Evolutionary conservation across 2,888 invertebrate genomes (phyloP).

Genomic region (Maniola hyperantus): DNA sequence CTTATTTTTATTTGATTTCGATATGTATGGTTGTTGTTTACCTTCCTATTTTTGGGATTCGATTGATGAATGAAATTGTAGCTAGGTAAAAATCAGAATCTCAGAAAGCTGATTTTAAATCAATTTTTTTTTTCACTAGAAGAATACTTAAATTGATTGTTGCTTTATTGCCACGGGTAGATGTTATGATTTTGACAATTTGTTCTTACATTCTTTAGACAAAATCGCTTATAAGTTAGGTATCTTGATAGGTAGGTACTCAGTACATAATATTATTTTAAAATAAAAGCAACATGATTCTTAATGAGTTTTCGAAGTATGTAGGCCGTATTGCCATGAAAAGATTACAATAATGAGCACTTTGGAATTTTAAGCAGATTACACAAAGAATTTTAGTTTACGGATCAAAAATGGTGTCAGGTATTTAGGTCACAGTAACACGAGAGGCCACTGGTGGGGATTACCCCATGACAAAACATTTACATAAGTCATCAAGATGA

Average conservation of each 20-base stretch:
- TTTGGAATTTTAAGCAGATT: conserved; percentile 41
- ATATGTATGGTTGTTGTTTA: too few relatives aligned
- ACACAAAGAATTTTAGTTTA: conserved; percentile 47
- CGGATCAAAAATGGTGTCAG: conserved; percentile 55
- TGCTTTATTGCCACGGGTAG: too few relatives aligned
- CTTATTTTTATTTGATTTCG: too few relatives aligned
- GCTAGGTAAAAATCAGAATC: too few relatives aligned
- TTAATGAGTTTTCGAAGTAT: conserved; percentile 25
- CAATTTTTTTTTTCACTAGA: neutral
- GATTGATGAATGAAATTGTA: too few relatives aligned
- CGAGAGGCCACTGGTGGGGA: conserved; percentile 51
- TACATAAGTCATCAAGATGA: conserved; percentile 25
- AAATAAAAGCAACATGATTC: conserved; percentile 2
- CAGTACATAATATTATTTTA: neutral
- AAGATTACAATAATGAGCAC: conserved; percentile 28
- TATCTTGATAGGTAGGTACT: too few relatives aligned
- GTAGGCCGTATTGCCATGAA: conserved; percentile 33
- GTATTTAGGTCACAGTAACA: conserved; percentile 58
- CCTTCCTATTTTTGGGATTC: too few relatives aligned
- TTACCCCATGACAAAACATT: conserved; percentile 58
- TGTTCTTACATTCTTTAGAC: neutral
- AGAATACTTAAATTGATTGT: neutral
- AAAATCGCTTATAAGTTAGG: neutral
- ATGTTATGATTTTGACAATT: too few relatives aligned
- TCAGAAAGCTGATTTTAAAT: too few relatives aligned